These are phyloP conservation scores for Drosophila arawakana DNA, from an alignment of 1,140 invertebrate genomes.

Conservation along the genomic window DNA sequence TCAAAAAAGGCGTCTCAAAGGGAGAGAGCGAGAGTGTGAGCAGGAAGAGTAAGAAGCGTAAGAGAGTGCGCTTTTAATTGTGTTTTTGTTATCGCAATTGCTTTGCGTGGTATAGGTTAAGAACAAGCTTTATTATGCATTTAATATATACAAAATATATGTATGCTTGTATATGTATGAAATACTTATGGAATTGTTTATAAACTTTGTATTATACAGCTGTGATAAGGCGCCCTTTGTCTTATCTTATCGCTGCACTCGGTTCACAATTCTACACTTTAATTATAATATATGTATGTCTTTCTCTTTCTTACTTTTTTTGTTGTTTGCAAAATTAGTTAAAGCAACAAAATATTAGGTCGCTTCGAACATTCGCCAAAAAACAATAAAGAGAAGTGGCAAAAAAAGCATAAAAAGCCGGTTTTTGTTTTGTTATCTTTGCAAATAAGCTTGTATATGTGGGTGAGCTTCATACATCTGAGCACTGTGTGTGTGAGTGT, in stretches of 20 bases:
- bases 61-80: conserved; percentile 38
- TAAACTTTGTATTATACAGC: conserved; percentile 19
- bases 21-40: background rate
- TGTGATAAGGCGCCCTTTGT: conserved; percentile 61
- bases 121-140: conserved; percentile 43
- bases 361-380: conserved; percentile 24
- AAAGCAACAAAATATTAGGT: conserved; percentile 44
- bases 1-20: conserved; percentile 35
- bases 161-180: background rate
- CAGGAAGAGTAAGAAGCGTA: background rate
- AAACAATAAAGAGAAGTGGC: conserved; percentile 4
- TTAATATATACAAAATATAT: conserved; percentile 17
- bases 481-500: conserved; percentile 52
- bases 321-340: conserved; percentile 60
- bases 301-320: background rate
- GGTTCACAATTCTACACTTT: background rate
- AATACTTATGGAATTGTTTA: conserved; percentile 10
- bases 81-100: conserved; percentile 54
- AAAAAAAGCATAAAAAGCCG: conserved; percentile 66
- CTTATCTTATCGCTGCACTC: conserved; percentile 28
- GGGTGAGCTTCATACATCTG: conserved; percentile 59
- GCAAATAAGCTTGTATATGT: conserved; percentile 61
- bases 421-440: conserved; percentile 70
- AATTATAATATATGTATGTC: no score
- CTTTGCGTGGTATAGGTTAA: conserved; percentile 61